Evolutionary conservation across 2,113 vertebrate genomes (phyloP).

Genomic region (Mixornis gularis): DNA sequence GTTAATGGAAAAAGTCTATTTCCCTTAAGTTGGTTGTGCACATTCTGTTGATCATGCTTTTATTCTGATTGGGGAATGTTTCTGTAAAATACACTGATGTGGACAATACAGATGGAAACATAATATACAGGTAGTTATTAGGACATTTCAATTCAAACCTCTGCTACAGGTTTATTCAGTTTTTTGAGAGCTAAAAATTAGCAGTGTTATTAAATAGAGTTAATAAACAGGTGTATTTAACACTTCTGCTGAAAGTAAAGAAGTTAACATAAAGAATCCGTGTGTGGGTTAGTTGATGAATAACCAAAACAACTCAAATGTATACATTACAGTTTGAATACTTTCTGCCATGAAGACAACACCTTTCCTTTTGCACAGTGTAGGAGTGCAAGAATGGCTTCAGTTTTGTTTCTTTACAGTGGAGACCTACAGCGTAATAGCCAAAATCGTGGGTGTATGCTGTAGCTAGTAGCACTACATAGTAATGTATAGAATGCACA

Average conservation of each 20-base stretch:
- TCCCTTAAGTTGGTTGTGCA: neutral
- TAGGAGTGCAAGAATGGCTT: neutral
- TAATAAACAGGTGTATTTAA: neutral
- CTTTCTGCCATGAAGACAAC: neutral
- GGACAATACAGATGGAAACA: neutral
- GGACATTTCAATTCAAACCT: neutral
- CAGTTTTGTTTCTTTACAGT: neutral
- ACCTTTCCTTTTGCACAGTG: neutral
- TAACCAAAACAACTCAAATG: neutral
- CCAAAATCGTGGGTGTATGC: neutral
- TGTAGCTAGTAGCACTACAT: neutral
- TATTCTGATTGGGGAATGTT: neutral
- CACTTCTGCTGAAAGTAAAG: neutral
- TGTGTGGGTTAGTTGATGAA: neutral
- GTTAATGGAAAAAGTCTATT: neutral
- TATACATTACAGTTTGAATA: neutral
- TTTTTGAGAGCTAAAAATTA: neutral
- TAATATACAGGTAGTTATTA: neutral
- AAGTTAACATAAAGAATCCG: neutral
- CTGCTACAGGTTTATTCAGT: neutral
- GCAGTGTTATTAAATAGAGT: neutral
- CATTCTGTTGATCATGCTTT: neutral
- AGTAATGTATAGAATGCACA: neutral
- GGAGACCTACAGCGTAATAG: neutral
- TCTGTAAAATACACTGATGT: neutral